Percentiles rank a stretch among this genome's conserved stretches.
These are phyloP conservation scores for Xerus rutilus DNA, from an alignment of 2,797 vertebrate species.

Conservation along the genomic window DNA sequence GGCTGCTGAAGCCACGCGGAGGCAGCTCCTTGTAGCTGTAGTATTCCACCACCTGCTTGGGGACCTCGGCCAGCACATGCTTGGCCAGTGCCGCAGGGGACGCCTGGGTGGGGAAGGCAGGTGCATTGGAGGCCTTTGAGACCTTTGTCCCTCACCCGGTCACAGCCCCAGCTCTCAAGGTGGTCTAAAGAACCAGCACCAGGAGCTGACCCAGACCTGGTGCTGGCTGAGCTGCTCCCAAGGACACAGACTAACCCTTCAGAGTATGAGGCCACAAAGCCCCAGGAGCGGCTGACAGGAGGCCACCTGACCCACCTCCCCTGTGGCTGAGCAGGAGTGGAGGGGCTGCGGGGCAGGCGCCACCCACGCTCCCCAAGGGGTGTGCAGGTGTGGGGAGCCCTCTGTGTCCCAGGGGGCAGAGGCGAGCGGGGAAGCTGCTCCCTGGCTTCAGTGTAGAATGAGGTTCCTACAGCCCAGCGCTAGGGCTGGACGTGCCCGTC, in stretches of 20 bases:
- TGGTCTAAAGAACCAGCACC: not conserved
- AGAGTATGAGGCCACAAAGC: too few relatives aligned
- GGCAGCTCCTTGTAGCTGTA: constrained; percentile 96
- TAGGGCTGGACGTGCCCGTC: too few relatives aligned
- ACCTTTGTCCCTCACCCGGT: not conserved
- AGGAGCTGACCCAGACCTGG: not conserved
- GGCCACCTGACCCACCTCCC: too few relatives aligned
- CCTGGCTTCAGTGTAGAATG: too few relatives aligned
- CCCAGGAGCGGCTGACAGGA: too few relatives aligned
- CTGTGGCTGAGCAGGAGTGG: too few relatives aligned
- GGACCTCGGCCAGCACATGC: constrained; percentile 96
- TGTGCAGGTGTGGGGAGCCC: too few relatives aligned
- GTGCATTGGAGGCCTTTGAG: fast-evolving
- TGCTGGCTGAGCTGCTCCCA: not conserved
- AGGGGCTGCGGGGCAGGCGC: too few relatives aligned
- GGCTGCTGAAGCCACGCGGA: constrained; percentile 89
- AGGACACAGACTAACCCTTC: not conserved
- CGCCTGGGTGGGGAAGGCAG: constrained; percentile 87
- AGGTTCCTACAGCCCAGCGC: too few relatives aligned
- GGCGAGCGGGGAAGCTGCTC: too few relatives aligned
- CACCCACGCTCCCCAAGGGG: too few relatives aligned
- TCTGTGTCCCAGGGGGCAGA: too few relatives aligned
- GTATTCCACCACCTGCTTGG: constrained; percentile 97
- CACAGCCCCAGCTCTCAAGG: not conserved
- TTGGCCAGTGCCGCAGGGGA: constrained; percentile 96